Percentiles rank a stretch among this genome's conserved stretches.
These are phyloP conservation scores for Ammodytes marinus DNA, from an alignment of 2,113 vertebrate genomes.

Conservation along the genomic window DNA sequence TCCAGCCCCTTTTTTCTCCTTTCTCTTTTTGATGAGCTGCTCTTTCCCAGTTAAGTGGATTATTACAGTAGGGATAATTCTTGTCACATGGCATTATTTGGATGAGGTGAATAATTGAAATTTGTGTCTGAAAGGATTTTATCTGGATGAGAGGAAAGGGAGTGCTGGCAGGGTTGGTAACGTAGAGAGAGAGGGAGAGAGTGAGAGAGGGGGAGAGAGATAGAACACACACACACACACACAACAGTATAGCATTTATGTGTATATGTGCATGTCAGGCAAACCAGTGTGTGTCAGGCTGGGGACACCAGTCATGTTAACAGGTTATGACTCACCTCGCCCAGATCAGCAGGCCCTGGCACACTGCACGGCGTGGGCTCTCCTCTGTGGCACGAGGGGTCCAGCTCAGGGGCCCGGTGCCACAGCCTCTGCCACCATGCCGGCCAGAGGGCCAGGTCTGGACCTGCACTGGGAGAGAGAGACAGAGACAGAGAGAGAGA, in stretches of 20 bases:
- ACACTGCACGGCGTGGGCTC: conserved; percentile 49
- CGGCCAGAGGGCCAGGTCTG: conserved; percentile 65
- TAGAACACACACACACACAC: conserved; percentile 15
- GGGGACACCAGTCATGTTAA: conserved; percentile 86
- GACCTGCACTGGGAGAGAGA: conserved; percentile 55
- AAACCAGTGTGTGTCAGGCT: conserved; percentile 73
- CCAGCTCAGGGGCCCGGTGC: conserved; percentile 62
- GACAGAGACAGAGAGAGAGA: conserved; percentile 34
- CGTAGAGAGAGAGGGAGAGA: conserved; percentile 55
- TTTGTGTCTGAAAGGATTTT: conserved; percentile 91
- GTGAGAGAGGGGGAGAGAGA: conserved; percentile 22
- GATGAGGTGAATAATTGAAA: conserved; percentile 92
- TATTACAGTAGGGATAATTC: conserved; percentile 90
- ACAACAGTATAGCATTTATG: conserved; percentile 73
- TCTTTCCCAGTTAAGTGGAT: conserved; percentile 91
- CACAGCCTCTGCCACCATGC: conserved; percentile 54
- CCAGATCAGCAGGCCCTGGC: conserved; percentile 77
- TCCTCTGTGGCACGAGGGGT: conserved; percentile 68
- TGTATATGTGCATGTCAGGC: conserved; percentile 75
- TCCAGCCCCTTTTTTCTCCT: conserved; percentile 78
- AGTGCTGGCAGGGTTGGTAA: conserved; percentile 82
- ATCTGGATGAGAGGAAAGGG: conserved; percentile 87
- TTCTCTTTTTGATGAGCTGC: conserved; percentile 87
- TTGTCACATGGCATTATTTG: conserved; percentile 91
- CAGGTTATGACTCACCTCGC: conserved; percentile 87